Conservation (phyloP, 2,888 invertebrate species). For the Clusia tigrina region DNA sequence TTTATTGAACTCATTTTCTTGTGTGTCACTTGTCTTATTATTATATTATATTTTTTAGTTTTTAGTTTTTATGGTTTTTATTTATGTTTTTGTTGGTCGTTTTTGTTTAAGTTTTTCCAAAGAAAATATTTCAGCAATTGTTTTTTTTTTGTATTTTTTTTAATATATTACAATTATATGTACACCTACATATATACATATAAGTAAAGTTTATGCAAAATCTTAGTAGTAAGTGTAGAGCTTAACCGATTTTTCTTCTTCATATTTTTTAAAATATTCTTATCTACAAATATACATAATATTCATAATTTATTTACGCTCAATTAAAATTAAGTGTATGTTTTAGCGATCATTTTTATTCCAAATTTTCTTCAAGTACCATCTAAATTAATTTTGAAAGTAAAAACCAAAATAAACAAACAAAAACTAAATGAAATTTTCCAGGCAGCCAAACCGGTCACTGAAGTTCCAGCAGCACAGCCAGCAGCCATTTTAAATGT, state of each 20-base stretch:
- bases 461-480: constrained; percentile 71
- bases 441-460: constrained; percentile 76
- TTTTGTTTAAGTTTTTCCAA: not conserved
- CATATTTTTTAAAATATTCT: too few relatives aligned
- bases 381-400: not conserved
- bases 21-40: too few relatives aligned
- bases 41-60: too few relatives aligned
- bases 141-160: not conserved
- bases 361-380: not conserved
- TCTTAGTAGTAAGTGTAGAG: too few relatives aligned
- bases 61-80: too few relatives aligned
- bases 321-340: constrained; percentile 1
- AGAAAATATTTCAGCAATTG: constrained; percentile 27
- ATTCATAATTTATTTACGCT: not conserved
- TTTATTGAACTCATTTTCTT: too few relatives aligned
- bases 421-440: constrained; percentile 63
- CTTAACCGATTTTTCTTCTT: too few relatives aligned
- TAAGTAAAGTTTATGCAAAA: too few relatives aligned
- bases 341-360: constrained; percentile 7
- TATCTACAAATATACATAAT: not conserved
- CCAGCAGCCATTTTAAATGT: constrained; percentile 65
- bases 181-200: too few relatives aligned
- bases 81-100: not conserved
- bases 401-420: not conserved
- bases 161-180: too few relatives aligned